Base-by-base conservation (phyloP, 92 coral and sea anemone genomes). In the Muricea muricata region DNA sequence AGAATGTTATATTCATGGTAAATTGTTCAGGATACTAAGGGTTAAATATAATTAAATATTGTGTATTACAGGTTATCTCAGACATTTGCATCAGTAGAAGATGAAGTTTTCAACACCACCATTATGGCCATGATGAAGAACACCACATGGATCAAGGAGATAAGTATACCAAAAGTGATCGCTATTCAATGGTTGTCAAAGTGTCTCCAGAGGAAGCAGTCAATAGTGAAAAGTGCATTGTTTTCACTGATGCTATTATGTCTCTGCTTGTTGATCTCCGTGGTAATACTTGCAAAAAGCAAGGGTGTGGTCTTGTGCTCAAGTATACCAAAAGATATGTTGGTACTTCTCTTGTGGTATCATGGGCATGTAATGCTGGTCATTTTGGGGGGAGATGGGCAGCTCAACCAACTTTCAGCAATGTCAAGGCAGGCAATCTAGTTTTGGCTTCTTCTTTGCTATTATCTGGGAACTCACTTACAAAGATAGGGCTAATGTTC, bases 321-420 rank as follows among this genome's bases (percentile, higher is more conserved):
- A 57, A 23, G 7, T 80, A 30, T 37, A 11, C 21, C 33, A 61
- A 80, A 45, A 61, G 28, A 34, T 80, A 80, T 61, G 31, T 80
- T 80, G 85, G 85, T 7, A 80, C 85, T 28, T 80, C 57, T 25
- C 37, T 63, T 25, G 85, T 80, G 9, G 75, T 60, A n/a, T 80
- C 85, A 37, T 80, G 85, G 85, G 17, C 33, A 1, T 80, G 85
- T 34, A 80, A 70, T 80, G 75, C 85, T 60, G 85, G 85, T 24
- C 85, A 80, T 37, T 4, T 37, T 9, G 75, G 85, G 0, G 85
- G 85, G 0, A 75, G 81, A 75, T 75, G 81, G 81, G 81, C 81
- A 48, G 56, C 81, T 21, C 81, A 75, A 47, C 81, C 81, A 46
- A 41, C 81, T 15, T 75, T 65, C 46, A 65, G 33, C 31, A 75